These are phyloP conservation scores for Petrocephalus zakoni DNA, from an alignment of 2,113 vertebrate genomes.

Conservation along the genomic window DNA sequence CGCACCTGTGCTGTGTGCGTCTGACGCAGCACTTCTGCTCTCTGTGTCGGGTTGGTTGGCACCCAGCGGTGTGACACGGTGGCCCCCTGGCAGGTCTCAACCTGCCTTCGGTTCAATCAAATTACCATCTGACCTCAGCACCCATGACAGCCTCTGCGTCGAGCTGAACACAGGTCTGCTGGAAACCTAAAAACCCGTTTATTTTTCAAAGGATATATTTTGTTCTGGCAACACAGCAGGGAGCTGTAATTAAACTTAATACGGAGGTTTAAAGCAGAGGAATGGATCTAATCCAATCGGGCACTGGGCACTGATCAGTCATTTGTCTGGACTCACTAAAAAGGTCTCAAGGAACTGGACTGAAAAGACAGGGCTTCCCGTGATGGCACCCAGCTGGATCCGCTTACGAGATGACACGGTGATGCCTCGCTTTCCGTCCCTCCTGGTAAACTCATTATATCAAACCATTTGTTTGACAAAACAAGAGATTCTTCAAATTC, in stretches of 20 bases:
- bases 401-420: neutral
- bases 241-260: constrained; percentile 19
- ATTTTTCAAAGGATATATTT: neutral
- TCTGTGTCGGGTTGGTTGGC: neutral
- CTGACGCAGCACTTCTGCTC: neutral
- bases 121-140: neutral
- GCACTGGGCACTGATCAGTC: neutral
- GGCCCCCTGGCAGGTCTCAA: neutral
- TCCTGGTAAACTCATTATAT: neutral
- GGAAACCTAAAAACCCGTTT: neutral
- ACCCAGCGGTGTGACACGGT: neutral
- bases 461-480: neutral
- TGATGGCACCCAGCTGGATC: neutral
- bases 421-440: neutral
- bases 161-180: neutral
- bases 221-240: neutral
- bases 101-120: neutral
- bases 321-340: neutral
- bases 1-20: neutral
- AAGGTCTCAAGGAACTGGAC: neutral
- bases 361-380: neutral
- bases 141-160: neutral
- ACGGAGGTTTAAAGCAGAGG: constrained; percentile 1
- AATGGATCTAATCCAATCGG: neutral
- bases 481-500: neutral